Evolutionary conservation across 2,888 invertebrate genomes (phyloP), one percentile per base, ranked within the genome.

Genomic region (Euclidia mi): DNA sequence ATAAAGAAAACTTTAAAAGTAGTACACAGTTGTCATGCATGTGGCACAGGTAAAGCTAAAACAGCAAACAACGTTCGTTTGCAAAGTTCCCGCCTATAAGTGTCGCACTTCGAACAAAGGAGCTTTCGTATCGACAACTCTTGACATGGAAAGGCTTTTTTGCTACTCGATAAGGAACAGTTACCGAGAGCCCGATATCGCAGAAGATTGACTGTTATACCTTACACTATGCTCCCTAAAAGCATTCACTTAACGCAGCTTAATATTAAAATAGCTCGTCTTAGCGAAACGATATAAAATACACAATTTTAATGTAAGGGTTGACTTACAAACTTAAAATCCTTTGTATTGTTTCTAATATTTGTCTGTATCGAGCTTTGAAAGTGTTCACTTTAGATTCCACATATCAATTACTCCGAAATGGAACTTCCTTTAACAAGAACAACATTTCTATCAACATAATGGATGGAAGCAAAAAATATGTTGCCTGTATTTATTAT

Each of bases 121-220:
- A 76, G 83, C 87, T 84, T 87, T 88, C 82, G 75, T 82, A 84
- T 89, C 92, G 87, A 88, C 87, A 84, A 83, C 89, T 79, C 88
- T 94, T 90, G 88, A 94, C 92, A 92, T 79, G 90, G 84, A 92
- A 94, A 93, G 84, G 89, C 91, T 91, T 92, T 92, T 92, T 92
- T 92, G 88, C 88, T 76, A 67, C 82, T 85, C 76, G 89, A 90
- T 91, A 91, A 91, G 90, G 76, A 85, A 88, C 83, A 72, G 79
- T 81, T 78, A 76, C 78, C 65, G 77, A 71, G 76, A 79, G 72
- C 71, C 70, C 79, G 79, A 79, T 82, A 81, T 79, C 79, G 79
- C 65, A 72, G 72, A 78, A 79, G 80, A 83, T 82, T 84, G 81
- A 80, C 74, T 71, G 70, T 72, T 79, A 76, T 76, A 70, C 78